A percentile compares a stretch with the other conserved stretches of the same genome.
Conservation (phyloP, 2,888 invertebrate species). For the Drosophila aldrichi region DNA sequence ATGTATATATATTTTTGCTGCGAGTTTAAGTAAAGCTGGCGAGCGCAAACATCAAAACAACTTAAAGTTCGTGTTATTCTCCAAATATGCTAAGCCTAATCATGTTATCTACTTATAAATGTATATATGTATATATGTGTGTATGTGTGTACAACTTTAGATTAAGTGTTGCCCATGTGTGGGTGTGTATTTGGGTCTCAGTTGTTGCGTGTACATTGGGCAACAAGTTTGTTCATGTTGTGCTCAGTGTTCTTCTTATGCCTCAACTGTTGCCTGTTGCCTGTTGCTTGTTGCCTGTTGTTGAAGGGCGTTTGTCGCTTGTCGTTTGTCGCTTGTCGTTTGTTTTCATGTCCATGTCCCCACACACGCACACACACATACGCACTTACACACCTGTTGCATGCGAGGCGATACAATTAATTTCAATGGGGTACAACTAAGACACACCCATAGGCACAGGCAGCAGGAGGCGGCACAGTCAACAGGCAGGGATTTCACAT, state of each 20-base stretch:
- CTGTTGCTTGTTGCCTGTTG: slow-evolving; percentile 7
- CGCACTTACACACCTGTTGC: slow-evolving; percentile 52
- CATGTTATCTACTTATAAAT: background rate
- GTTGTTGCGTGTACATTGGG: slow-evolving; percentile 21
- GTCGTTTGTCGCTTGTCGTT: slow-evolving; percentile 53
- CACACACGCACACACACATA: slow-evolving; percentile 6
- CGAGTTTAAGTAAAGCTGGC: background rate
- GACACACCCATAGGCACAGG: slow-evolving; percentile 9
- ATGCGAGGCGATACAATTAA: slow-evolving; percentile 54
- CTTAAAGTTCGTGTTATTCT: background rate
- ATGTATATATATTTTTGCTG: background rate
- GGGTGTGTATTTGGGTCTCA: background rate
- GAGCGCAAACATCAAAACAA: background rate
- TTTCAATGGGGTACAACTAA: slow-evolving; percentile 39
- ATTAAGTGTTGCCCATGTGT: background rate
- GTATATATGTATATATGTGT: background rate
- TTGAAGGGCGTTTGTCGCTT: slow-evolving; percentile 37
- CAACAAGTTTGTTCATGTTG: slow-evolving; percentile 29
- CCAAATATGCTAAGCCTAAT: background rate
- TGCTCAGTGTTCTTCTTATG: slow-evolving; percentile 30
- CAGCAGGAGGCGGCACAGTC: background rate
- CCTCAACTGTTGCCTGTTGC: slow-evolving; percentile 20
- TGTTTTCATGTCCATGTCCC: slow-evolving; percentile 52
- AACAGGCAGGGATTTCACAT: background rate
- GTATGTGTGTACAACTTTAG: background rate